Base-by-base conservation (phyloP, 2,113 vertebrate genomes). In the Halcyon malimbica region DNA sequence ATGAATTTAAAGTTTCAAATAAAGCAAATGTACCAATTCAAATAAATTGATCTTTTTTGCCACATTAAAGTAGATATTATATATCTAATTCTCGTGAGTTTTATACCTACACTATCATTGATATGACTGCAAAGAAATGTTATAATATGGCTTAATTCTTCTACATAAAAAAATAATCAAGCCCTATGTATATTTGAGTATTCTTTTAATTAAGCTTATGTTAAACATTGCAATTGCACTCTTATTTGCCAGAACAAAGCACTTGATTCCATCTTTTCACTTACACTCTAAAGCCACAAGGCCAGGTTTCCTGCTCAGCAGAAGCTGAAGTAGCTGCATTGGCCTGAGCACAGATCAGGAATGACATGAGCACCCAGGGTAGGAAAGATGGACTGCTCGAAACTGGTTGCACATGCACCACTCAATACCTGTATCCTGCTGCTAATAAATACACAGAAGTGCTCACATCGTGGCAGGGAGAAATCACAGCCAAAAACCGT, bases 1-100 rank as follows among this genome's bases (percentile, higher is more conserved):
- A 82, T 50, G 65, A 87, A 89, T 83, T 96, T 93, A 57, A 90
- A 90, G 46, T 90, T 96, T 94, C 54, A 90, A 91, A 94, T 90
- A 94, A 93, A 91, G 63, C 20, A 96, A 93, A 93, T 33, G 81
- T 75, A 90, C 24, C 41, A 74, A 88, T 83, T 95, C 39, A 88
- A 87, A 95, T 69, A 85, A 89, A 96, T 94, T 41, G 62, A 94
- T 94, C 62, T 67, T 89, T 75, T 87, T 87, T 37, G 4, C n/a
- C 13, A 73, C 1, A 15, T 46, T 59, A 85, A 85, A 91, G 50
- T 23, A 85, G 77, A 59, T 73, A 94, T 59, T 93, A 91, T 89
- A 91, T 53, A 50, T 62, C 85, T 62, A 73, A 90, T 90, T 96
- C 82, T 95, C 69, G 65, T 50, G 44, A 79, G 57, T 90, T 95